Evolutionary conservation across 2,888 invertebrate species (phyloP).

Genomic region (Baccha elongata): DNA sequence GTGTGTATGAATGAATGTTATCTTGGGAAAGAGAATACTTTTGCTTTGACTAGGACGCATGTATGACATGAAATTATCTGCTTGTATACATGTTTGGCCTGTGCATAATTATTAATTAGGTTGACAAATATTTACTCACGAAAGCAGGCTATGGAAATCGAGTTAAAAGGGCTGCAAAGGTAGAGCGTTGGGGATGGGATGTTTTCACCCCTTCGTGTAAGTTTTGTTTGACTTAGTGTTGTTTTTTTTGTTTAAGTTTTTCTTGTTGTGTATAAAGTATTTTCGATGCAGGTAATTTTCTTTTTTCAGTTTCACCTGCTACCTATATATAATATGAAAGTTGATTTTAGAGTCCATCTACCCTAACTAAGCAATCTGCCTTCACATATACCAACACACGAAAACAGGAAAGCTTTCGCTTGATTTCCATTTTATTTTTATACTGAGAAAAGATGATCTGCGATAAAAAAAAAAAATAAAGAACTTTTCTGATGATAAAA

Average conservation of each 20-base stretch:
- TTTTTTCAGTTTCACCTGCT: background rate
- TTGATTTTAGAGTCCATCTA: slow-evolving; percentile 12
- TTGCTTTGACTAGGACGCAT: slow-evolving; percentile 68
- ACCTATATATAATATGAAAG: too few relatives aligned
- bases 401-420: slow-evolving; percentile 27
- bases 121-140: slow-evolving; percentile 79
- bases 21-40: slow-evolving; percentile 1
- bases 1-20: background rate
- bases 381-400: background rate
- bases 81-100: slow-evolving; percentile 75
- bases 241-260: slow-evolving; percentile 33
- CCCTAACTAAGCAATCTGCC: background rate
- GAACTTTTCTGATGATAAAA: slow-evolving; percentile 65
- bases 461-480: slow-evolving; percentile 60
- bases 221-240: slow-evolving; percentile 59
- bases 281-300: slow-evolving; percentile 25
- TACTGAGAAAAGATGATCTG: slow-evolving; percentile 55
- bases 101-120: slow-evolving; percentile 79
- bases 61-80: slow-evolving; percentile 74
- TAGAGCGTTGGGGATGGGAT: slow-evolving; percentile 30
- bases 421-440: slow-evolving; percentile 52
- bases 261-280: background rate
- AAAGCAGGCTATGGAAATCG: slow-evolving; percentile 57
- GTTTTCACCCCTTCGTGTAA: slow-evolving; percentile 54
- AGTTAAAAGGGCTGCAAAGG: slow-evolving; percentile 41